Evolutionary conservation across 2,888 invertebrate genomes (phyloP), one percentile per base, ranked within the genome.

Genomic region (Scelioninae gen. 1): DNA sequence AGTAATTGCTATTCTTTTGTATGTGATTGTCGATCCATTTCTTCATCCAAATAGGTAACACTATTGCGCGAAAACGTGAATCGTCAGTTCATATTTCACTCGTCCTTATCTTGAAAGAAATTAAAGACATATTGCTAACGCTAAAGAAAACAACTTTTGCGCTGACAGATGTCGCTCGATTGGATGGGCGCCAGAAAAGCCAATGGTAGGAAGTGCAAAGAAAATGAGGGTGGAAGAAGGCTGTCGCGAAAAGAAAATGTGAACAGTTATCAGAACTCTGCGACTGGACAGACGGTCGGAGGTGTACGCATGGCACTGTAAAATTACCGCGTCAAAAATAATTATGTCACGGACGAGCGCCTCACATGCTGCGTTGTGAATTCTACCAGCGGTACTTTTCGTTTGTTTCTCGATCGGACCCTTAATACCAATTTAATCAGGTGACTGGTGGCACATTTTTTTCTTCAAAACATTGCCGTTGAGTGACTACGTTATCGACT

Each of bases 311-410:
- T 90, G 92, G 91, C 92, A 91, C 91, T 92, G 92, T 92, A 92
- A 92, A 92, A 92, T 92, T 92, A 92, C 92, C 86, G 89, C 91
- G 92, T 92, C 92, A 91, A 89, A 91, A 92, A 92, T 91, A 91
- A 92, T 92, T 89, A 91, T 87, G 86, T 89, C 88, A 92, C 91
- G 89, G 89, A 77, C 88, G 86, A 92, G 87, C 87, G 91, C 86
- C 85, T 91, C 87, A 85, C 87, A 78, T 75, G 51, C 60, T 56
- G 47, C 66, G 47, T 53, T 29, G 79, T 49, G 45, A 65, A 69
- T 81, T 66, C 81, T 66, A 77, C 38, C 69, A 47, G 47, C 56
- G 58, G 13, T 34, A 51, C 69, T 58, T 66, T 76, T 62, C 66
- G 55, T 80, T 77, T 74, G 47, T 45, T 65, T 31, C 68, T 51